Evolutionary conservation across 37 sponge, comb jelly and placozoan genomes (phyloP), one percentile per base, ranked within the genome.

Genomic region (Amphimedon queenslandica): DNA sequence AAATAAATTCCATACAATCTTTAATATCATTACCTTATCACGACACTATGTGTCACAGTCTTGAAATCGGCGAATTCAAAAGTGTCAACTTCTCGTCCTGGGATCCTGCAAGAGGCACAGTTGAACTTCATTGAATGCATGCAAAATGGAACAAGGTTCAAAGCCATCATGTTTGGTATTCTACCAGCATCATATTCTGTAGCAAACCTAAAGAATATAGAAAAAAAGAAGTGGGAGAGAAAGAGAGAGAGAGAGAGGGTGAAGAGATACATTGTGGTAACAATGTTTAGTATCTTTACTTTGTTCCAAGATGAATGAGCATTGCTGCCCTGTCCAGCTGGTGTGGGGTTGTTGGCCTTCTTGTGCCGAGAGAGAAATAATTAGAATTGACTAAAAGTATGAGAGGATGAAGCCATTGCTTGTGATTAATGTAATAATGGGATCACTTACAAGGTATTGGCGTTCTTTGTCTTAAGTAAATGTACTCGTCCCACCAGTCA

Each of bases 321-420:
- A n/a, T 79, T 16, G 85, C 86, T 0, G 82, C 82, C 20, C 91
- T 38, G 55, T 90, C 91, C 43, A 85, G 34, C 55, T 72, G 74
- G 51, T 72, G 43, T 3, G 55, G 40, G 1, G 82, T 77, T 24
- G 57, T 37, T 4, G 41, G 34, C 2, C 39, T 3, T 16, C 2
- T 18, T 1, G 21, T 37, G 8, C 64, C 82, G 35, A 70, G 16
- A 8, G 83, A 70, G 61, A 43, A 90, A 69, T 90, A 90, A 73
- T 90, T 90, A 1, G 91, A 90, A 53, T 81, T 84, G 51, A 82
- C 91, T 90, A 55, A 4, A 70, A 37, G 31, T n/a, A n/a, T n/a
- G n/a, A n/a, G n/a, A n/a, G n/a, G n/a, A n/a, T n/a, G n/a, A n/a
- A n/a, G n/a, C n/a, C n/a, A n/a, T n/a, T n/a, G n/a, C n/a, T n/a